These are phyloP conservation scores for Dicyrtoma fusca DNA, from an alignment of 2,888 invertebrate genomes.

Conservation along the genomic window DNA sequence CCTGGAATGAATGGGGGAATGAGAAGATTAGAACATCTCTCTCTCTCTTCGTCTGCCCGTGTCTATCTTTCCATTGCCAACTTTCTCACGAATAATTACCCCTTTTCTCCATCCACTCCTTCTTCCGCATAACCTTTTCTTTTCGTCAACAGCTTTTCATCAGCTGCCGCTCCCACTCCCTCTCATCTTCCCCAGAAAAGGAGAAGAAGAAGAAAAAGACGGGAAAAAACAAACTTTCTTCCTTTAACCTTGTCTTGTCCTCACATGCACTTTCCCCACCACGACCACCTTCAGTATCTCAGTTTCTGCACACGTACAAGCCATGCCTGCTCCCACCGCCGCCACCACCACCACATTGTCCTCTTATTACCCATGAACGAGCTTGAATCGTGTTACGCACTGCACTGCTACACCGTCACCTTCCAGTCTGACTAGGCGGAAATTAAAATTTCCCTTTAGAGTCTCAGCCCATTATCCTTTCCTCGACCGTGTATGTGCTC, in stretches of 20 bases:
- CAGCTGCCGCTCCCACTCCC: not conserved
- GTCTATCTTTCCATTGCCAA: constrained; percentile 30
- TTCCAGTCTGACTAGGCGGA: constrained; percentile 43
- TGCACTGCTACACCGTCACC: not conserved
- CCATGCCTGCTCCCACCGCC: not conserved
- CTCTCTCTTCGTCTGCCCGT: too few relatives aligned
- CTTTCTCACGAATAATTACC: constrained; percentile 44
- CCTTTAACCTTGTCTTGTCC: not conserved
- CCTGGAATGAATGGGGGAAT: constrained; percentile 38
- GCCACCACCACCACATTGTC: constrained; percentile 8
- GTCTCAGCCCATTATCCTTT: constrained; percentile 41
- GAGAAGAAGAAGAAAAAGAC: not conserved
- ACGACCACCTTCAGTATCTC: not conserved
- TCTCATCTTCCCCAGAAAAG: not conserved
- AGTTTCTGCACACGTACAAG: too few relatives aligned
- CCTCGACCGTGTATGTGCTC: constrained; percentile 29
- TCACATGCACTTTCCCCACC: not conserved
- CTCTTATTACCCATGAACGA: constrained; percentile 3
- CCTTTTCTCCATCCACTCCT: constrained; percentile 12
- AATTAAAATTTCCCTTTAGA: constrained; percentile 52
- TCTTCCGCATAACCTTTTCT: not conserved
- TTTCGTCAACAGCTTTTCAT: constrained; percentile 27
- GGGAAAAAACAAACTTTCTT: not conserved
- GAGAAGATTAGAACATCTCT: constrained; percentile 34
- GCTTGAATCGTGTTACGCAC: too few relatives aligned